Conservation (phyloP, 2,797 vertebrate species). For the Silurus aristotelis region DNA sequence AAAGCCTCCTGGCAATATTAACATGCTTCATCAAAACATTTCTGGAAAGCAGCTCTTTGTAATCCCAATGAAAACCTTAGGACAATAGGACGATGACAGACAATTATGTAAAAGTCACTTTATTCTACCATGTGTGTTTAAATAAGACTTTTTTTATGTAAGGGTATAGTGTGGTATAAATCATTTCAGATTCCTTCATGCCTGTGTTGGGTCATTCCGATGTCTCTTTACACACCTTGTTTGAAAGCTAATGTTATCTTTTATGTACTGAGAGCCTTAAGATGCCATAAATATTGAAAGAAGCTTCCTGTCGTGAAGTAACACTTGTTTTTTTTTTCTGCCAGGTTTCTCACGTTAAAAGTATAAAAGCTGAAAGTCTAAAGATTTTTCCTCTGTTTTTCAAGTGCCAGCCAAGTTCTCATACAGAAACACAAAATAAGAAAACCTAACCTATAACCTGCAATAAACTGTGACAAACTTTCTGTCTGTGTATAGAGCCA, state of each 20-base stretch:
- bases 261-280: background rate
- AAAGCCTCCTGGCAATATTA: slow-evolving; percentile 31
- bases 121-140: background rate
- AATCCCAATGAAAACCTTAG: background rate
- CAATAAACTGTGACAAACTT: background rate
- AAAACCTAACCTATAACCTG: background rate
- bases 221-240: background rate
- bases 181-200: background rate
- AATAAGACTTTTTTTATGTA: background rate
- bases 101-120: background rate
- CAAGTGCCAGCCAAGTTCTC: background rate
- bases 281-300: slow-evolving; percentile 24
- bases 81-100: background rate
- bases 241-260: background rate
- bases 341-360: background rate
- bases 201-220: background rate
- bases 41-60: slow-evolving; percentile 14
- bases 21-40: slow-evolving; percentile 12
- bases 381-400: background rate
- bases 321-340: slow-evolving; percentile 6
- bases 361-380: background rate
- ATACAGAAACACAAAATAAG: background rate
- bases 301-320: background rate
- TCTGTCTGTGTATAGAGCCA: too few species aligned
- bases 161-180: background rate